Percentiles rank a stretch among this genome's conserved stretches.
phyloP scores from a whole-genome alignment of 92 coral and sea anemone species.

The Porites rus region DNA sequence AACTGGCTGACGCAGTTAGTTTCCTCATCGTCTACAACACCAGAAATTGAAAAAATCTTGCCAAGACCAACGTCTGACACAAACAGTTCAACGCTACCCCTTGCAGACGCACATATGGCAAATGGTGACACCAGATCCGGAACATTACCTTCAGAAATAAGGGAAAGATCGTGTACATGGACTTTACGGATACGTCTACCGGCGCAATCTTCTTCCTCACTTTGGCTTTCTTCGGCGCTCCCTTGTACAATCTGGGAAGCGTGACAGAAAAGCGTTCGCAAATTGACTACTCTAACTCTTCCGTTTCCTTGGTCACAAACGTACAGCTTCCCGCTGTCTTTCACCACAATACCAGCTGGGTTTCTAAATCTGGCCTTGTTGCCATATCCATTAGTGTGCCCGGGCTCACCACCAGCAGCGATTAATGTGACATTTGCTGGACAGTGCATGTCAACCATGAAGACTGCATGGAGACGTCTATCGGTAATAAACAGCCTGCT shows the following conservation, averaged over 20 bases:
- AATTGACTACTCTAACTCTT: constrained; percentile 50
- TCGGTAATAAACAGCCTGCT: constrained; percentile 66
- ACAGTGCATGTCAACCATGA: constrained; percentile 67
- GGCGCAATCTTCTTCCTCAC: constrained; percentile 59
- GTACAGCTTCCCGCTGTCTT: constrained; percentile 25
- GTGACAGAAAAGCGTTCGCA: constrained; percentile 53
- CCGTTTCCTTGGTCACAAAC: constrained; percentile 62
- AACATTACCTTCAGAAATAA: too few species aligned
- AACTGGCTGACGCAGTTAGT: too few species aligned
- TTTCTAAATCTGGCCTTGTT: constrained; percentile 56
- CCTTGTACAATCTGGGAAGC: constrained; percentile 47
- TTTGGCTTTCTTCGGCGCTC: constrained; percentile 32
- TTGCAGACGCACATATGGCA: too few species aligned
- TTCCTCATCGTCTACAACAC: too few species aligned
- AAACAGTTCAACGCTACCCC: too few species aligned
- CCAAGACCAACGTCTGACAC: too few species aligned
- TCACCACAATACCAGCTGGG: constrained; percentile 52
- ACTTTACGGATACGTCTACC: constrained; percentile 49
- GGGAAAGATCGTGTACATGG: constrained; percentile 48
- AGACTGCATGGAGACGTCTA: constrained; percentile 47
- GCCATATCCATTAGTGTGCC: constrained; percentile 64
- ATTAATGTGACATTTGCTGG: constrained; percentile 64
- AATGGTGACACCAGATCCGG: too few species aligned
- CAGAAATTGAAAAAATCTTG: too few species aligned
- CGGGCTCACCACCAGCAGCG: constrained; percentile 61